Evolutionary conservation across 2,113 vertebrate species (phyloP).

Genomic region (Gadus macrocephalus): DNA sequence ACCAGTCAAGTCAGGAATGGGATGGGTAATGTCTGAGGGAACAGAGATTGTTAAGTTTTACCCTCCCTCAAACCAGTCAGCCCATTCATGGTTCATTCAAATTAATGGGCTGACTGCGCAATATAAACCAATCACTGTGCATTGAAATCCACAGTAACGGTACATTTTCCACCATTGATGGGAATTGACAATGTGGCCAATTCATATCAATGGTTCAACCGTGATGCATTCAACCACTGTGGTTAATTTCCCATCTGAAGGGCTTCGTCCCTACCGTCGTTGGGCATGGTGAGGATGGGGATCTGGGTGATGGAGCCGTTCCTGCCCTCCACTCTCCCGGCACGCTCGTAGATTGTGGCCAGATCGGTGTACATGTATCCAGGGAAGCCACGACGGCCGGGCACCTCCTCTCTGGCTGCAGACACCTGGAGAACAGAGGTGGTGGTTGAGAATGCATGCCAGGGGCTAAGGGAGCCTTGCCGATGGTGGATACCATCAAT

Average conservation of each 20-base stretch:
- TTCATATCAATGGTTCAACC: too few relatives aligned
- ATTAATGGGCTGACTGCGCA: neutral
- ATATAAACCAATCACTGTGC: neutral
- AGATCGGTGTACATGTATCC: conserved; percentile 78
- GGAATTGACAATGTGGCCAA: too few relatives aligned
- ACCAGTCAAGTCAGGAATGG: conserved; percentile 80
- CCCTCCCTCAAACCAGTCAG: too few relatives aligned
- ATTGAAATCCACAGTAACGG: too few relatives aligned
- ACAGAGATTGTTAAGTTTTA: neutral
- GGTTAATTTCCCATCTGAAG: too few relatives aligned
- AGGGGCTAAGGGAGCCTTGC: neutral
- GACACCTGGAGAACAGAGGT: conserved; percentile 57
- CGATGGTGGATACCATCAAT: too few relatives aligned
- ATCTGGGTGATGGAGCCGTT: conserved; percentile 81
- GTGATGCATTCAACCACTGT: too few relatives aligned
- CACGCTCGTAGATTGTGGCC: conserved; percentile 75
- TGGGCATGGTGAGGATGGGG: conserved; percentile 74
- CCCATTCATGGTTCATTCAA: neutral
- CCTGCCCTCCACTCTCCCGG: conserved; percentile 72
- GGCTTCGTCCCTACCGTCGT: conserved; percentile 54
- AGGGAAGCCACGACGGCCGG: conserved; percentile 67
- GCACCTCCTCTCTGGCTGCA: conserved; percentile 71
- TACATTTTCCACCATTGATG: too few relatives aligned
- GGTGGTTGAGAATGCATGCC: neutral
- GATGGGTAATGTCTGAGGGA: conserved; percentile 77